Evolutionary conservation across 2,113 vertebrate genomes (phyloP).

Genomic region (Aptenodytes patagonicus): DNA sequence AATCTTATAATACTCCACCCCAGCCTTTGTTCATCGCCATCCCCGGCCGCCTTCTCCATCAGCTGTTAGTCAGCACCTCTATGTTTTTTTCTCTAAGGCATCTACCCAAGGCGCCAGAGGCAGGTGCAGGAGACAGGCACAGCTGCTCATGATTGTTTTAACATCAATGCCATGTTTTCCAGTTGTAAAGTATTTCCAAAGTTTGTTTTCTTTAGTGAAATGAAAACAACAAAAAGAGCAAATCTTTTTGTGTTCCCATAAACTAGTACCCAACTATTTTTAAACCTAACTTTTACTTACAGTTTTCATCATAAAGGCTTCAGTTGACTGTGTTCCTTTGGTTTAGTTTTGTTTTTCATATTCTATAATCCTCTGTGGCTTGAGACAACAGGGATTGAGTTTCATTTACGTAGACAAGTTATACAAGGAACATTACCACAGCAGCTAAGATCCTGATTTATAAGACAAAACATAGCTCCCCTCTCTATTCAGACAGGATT

Average conservation of each 20-base stretch:
- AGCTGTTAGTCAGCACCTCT: neutral
- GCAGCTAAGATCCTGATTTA: slow-evolving; percentile 6
- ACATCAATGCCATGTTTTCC: neutral
- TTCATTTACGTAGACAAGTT: neutral
- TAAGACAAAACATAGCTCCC: slow-evolving; percentile 10
- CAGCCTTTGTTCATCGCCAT: neutral
- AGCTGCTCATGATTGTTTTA: neutral
- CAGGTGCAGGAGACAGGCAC: neutral
- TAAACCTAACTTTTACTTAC: neutral
- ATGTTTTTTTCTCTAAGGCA: neutral
- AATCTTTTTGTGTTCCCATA: neutral
- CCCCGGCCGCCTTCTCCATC: neutral
- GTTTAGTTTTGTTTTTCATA: neutral
- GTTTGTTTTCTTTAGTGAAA: slow-evolving; percentile 2
- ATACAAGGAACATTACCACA: slow-evolving; percentile 19
- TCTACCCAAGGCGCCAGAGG: neutral
- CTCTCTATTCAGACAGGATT: neutral
- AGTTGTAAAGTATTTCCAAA: neutral
- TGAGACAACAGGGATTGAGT: neutral
- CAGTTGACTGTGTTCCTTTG: neutral
- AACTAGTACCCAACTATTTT: neutral
- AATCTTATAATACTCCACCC: neutral
- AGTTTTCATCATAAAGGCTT: neutral
- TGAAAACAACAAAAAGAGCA: neutral
- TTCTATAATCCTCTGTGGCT: slow-evolving; percentile 8